These are phyloP conservation scores for Halcyon badia DNA, from an alignment of 2,797 vertebrate species.

Conservation along the genomic window DNA sequence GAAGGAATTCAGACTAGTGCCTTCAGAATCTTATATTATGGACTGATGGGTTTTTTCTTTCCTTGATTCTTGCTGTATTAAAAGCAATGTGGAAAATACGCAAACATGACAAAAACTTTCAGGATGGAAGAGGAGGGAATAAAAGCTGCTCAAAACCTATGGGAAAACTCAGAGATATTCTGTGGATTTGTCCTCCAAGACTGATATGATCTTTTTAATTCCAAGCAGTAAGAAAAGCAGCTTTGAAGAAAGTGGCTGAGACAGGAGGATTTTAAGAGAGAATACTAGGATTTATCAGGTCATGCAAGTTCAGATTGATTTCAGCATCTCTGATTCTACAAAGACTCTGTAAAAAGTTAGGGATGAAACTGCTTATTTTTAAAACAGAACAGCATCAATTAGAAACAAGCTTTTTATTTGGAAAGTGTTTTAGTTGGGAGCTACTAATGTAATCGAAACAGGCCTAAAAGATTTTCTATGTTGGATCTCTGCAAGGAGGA, in stretches of 20 bases:
- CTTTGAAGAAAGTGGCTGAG: neutral
- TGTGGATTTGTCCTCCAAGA: neutral
- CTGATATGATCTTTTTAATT: neutral
- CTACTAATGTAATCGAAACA: neutral
- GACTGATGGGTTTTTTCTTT: neutral
- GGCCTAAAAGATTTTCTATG: neutral
- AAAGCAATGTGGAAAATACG: neutral
- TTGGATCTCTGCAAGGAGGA: neutral
- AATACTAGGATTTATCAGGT: neutral
- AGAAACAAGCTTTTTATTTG: neutral
- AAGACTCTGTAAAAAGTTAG: neutral
- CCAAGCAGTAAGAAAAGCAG: neutral
- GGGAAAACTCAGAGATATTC: neutral
- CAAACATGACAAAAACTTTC: neutral
- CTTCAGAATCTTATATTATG: neutral
- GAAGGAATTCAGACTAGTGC: neutral
- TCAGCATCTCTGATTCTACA: neutral
- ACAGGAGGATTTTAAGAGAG: neutral
- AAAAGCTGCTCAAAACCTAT: neutral
- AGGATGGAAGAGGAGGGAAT: neutral
- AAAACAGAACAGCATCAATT: neutral
- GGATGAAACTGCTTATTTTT: neutral
- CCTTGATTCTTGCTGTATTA: neutral
- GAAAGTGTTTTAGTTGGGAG: neutral
- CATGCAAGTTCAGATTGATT: neutral